Base-by-base conservation (phyloP, 2,888 invertebrate genomes). In the Watsonalla cultraria region DNA sequence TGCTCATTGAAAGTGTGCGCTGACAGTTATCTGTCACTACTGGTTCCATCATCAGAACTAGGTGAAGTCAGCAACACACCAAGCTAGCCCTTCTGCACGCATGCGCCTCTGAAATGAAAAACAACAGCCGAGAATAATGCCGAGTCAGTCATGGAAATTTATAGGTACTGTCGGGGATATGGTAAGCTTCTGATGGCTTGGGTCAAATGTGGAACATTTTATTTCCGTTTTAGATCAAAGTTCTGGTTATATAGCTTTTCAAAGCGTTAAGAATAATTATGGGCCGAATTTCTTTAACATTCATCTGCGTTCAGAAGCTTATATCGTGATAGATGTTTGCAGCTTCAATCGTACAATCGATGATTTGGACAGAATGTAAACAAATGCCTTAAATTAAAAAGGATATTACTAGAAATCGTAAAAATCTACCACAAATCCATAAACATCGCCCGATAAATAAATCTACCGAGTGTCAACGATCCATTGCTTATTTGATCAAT, bases 101-200 rank as follows among this genome's bases (percentile, higher is more conserved):
- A 91, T 91, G 91, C 86, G 91, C 91, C 91, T 91, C 91, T 91
- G 91, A 88, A 91, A 91, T 82, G 76, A 75, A 87, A 88, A 86
- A 88, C 82, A 83, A 84, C 80, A 85, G 78, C 80, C 78, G 84
- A 87, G 82, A 89, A 88, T 89, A 86, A 87, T 90, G 91, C 91
- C 80, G 72, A 88, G 89, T 86, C 85, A 84, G 91, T 90, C 90
- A 90, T 90, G 90, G 90, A 89, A 87, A 88, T 90, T 90, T 76
- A 75, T 67, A 64, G 58, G 66, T 77, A 74, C 74, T 71, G 63
- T 75, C 77, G 73, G 76, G 75, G 74, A 79, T 76, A 58, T 55
- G 45, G 52, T 68, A 54, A 49, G 51, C 15, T 54, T 65, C 65
- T 64, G 64, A 42, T 8, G 24, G 24, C 24, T 24, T 24, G 24